Base-by-base conservation (phyloP, 2,797 vertebrate genomes). In the Danio jaintianensis region DNA sequence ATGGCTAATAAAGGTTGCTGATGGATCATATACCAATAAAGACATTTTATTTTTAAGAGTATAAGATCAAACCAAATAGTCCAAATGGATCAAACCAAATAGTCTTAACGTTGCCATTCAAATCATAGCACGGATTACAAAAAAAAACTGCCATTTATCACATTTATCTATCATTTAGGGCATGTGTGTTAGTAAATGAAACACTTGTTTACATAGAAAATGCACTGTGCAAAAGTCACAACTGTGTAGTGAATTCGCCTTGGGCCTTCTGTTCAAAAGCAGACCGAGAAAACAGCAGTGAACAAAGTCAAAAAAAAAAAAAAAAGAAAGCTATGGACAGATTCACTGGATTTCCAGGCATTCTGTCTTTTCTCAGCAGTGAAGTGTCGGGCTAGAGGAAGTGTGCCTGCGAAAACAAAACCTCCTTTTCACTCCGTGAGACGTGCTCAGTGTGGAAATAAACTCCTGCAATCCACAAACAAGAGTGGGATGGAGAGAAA, bases 361-460 rank as follows among this genome's bases (percentile, higher is more conserved):
- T 73, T 91, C 86, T 88, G 85, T 87, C 86, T 70, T 70, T 64
- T 76, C 76, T 66, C 73, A 22, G 85, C 81, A 82, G 82, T 59
- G 43, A 78, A 86, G 88, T 89, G 86, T 91, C 91, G 88, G 88
- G 50, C 88, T 91, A 92, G 87, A 91, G 92, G 92, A 94, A 94
- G 91, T 93, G 92, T 91, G 92, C 91, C 90, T 52, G 81, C 87
- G 83, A 86, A 91, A 93, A 94, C 93, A 94, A 93, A 91, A 91
- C 90, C 89, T 91, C 89, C 90, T 61, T 90, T 94, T 93, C 89
- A 94, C 87, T 91, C 87, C 81, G 85, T 4, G 85, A 90, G 90
- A 94, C 92, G 93, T 94, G 93, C 86, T 18, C 56, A 2, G 93
- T 88, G 90, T 94, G 89, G 89, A 93, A 93, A 94, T 92, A 22